phyloP scores from a whole-genome alignment of 2,888 invertebrate genomes.

The Drosophila koepferae region DNA sequence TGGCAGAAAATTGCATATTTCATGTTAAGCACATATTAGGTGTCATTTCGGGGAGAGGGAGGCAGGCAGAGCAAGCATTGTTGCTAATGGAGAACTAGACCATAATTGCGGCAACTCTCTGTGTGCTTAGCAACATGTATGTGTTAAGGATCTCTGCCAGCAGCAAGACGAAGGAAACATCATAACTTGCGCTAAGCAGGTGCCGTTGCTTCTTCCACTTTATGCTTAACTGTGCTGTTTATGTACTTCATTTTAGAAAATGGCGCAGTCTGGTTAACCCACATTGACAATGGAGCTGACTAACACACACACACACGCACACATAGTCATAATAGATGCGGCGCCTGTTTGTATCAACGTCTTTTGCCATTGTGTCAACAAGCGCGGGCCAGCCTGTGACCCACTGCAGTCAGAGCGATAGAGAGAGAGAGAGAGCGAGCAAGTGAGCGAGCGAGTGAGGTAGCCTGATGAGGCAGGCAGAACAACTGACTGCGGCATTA shows the following conservation, averaged over 20 bases:
- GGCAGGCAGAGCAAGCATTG: background rate
- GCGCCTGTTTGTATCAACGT: slow-evolving; percentile 49
- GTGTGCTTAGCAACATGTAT: background rate
- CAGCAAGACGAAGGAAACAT: slow-evolving; percentile 12
- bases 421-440: background rate
- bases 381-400: slow-evolving; percentile 61
- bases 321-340: slow-evolving; percentile 25
- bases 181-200: slow-evolving; percentile 63
- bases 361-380: slow-evolving; percentile 76
- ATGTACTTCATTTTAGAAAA: slow-evolving; percentile 44
- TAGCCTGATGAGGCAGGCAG: background rate
- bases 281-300: slow-evolving; percentile 68
- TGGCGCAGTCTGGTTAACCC: slow-evolving; percentile 75
- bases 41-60: background rate
- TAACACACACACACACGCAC: slow-evolving; percentile 25
- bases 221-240: slow-evolving; percentile 14
- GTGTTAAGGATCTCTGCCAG: slow-evolving; percentile 47
- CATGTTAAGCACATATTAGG: slow-evolving; percentile 47
- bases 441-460: background rate
- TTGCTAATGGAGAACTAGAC: slow-evolving; percentile 52
- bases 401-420: slow-evolving; percentile 29
- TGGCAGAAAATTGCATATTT: slow-evolving; percentile 47
- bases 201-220: background rate
- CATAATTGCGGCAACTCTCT: slow-evolving; percentile 48
- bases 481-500: slow-evolving; percentile 58